Conservation (phyloP, 2,113 vertebrate species). For the Donacobius atricapilla region DNA sequence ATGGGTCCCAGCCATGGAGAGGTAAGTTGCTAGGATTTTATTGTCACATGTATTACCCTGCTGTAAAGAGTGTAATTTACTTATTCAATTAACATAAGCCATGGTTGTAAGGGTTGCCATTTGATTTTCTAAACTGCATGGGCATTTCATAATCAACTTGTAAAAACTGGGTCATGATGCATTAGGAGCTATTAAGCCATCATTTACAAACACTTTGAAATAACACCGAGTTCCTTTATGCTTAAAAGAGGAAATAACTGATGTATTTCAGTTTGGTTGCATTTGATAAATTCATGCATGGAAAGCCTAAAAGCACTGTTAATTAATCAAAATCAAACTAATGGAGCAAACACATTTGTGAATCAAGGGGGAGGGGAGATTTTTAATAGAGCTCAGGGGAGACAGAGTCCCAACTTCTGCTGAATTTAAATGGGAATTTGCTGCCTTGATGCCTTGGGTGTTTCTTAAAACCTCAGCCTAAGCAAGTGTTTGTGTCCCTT, state of each 20-base stretch:
- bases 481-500: not conserved
- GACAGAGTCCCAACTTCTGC: not conserved
- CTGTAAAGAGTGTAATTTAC: conserved; percentile 37
- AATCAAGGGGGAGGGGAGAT: conserved; percentile 25
- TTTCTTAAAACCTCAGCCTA: not conserved
- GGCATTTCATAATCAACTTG: conserved; percentile 57
- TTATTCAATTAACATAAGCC: conserved; percentile 29
- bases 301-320: conserved; percentile 59
- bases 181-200: conserved; percentile 62
- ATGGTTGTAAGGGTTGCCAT: conserved; percentile 21
- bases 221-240: not conserved
- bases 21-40: conserved; percentile 5
- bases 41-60: not conserved
- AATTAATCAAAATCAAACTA: conserved; percentile 68
- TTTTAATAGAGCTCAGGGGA: conserved; percentile 54
- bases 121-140: conserved; percentile 47
- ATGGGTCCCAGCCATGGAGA: not conserved
- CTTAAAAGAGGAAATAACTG: conserved; percentile 60
- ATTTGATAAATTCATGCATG: conserved; percentile 54
- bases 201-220: conserved; percentile 64
- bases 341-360: conserved; percentile 39
- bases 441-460: conserved; percentile 7
- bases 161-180: conserved; percentile 56
- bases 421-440: conserved; percentile 59
- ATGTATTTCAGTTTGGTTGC: conserved; percentile 60